phyloP scores from a whole-genome alignment of 2,888 invertebrate genomes.

The Cephus spinipes region DNA sequence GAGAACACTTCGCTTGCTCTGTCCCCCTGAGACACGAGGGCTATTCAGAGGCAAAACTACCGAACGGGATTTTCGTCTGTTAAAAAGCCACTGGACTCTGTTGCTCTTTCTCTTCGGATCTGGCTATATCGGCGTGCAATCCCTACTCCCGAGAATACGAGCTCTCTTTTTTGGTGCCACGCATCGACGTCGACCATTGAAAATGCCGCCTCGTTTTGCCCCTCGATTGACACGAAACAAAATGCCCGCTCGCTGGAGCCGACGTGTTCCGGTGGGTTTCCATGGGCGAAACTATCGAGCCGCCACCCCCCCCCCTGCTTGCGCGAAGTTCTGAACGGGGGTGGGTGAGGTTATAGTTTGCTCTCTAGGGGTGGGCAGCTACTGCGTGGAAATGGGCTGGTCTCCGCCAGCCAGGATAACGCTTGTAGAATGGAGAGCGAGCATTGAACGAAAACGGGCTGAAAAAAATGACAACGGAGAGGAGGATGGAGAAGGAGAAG shows the following conservation, averaged over 20 bases:
- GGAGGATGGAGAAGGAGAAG: not conserved
- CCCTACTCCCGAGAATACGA: not conserved
- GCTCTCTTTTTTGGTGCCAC: not conserved
- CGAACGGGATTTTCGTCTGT: conserved; percentile 26
- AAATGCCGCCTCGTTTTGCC: conserved; percentile 28
- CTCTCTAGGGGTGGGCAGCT: not conserved
- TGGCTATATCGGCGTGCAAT: not conserved
- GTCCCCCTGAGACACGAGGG: not conserved
- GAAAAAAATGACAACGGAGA: not conserved
- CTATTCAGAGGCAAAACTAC: not conserved
- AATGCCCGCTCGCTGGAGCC: not conserved
- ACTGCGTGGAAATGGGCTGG: not conserved
- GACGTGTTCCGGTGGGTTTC: not conserved
- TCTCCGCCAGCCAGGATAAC: not conserved
- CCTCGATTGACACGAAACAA: conserved; percentile 28
- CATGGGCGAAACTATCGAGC: not conserved
- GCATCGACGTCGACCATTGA: not conserved
- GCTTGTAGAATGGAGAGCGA: not conserved
- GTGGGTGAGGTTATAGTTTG: not conserved
- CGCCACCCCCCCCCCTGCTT: not conserved
- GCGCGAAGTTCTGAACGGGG: not conserved
- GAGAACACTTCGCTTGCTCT: not conserved
- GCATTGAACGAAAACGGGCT: not conserved
- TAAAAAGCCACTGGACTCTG: conserved; percentile 34
- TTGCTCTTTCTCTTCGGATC: conserved; percentile 27